Evolutionary conservation across 2,888 invertebrate species (phyloP).

Genomic region (Himalopsyche kuldschensis): DNA sequence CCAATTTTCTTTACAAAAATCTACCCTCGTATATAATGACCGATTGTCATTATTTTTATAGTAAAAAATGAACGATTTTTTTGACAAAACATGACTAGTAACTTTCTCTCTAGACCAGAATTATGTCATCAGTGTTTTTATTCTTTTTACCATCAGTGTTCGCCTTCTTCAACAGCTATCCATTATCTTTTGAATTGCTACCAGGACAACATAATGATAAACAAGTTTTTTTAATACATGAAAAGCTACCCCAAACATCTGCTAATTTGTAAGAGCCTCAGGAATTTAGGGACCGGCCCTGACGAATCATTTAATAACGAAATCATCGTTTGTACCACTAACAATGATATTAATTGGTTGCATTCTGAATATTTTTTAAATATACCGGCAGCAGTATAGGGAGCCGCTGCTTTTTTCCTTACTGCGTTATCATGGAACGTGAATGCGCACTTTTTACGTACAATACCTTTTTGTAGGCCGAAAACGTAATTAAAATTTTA

Average conservation of each 20-base stretch:
- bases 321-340: conserved; percentile 34
- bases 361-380: conserved; percentile 36
- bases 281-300: conserved; percentile 26
- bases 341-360: conserved; percentile 40
- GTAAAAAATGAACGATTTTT: background rate
- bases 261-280: conserved; percentile 36
- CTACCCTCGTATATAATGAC: conserved; percentile 17
- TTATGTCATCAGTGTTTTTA: conserved; percentile 35
- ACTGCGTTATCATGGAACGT: conserved; percentile 29
- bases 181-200: conserved; percentile 18
- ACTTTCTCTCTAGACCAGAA: conserved; percentile 16
- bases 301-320: conserved; percentile 40
- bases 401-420: conserved; percentile 16
- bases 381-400: conserved; percentile 27
- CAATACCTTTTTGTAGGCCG: conserved; percentile 36
- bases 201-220: conserved; percentile 23
- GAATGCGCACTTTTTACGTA: conserved; percentile 36
- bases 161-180: background rate
- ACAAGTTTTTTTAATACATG: conserved; percentile 15
- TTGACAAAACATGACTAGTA: conserved; percentile 15
- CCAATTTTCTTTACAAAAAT: background rate
- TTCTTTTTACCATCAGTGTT: conserved; percentile 9
- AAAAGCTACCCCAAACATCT: conserved; percentile 32
- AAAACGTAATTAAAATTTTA: conserved; percentile 39
- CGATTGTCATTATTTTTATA: conserved; percentile 6